Percentiles rank a stretch among this genome's conserved stretches.
These are phyloP conservation scores for Itoplectis maculator DNA, from an alignment of 2,888 invertebrate genomes.

Conservation along the genomic window DNA sequence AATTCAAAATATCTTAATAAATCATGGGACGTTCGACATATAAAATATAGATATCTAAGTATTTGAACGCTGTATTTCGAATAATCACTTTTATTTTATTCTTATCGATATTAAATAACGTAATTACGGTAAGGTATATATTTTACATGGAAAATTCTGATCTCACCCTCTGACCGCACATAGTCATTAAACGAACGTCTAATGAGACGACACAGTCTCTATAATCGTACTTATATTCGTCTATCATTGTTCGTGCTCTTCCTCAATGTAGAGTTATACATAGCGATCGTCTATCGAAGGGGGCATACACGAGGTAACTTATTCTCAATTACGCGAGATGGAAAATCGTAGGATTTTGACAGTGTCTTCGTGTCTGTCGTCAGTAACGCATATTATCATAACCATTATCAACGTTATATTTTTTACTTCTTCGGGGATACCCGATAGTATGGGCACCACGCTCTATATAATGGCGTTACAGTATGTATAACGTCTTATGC, in stretches of 20 bases:
- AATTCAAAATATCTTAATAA: not conserved
- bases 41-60: not conserved
- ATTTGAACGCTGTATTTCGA: constrained; percentile 68
- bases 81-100: constrained; percentile 83
- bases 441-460: constrained; percentile 26
- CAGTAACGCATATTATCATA: constrained; percentile 21
- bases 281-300: constrained; percentile 54
- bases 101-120: constrained; percentile 84
- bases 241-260: constrained; percentile 21
- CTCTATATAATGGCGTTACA: constrained; percentile 49
- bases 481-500: constrained; percentile 55
- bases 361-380: constrained; percentile 34
- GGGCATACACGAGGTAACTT: constrained; percentile 57
- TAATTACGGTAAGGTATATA: constrained; percentile 83
- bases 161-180: constrained; percentile 74
- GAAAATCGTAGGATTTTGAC: constrained; percentile 53
- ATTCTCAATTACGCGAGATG: constrained; percentile 56
- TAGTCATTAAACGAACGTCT: constrained; percentile 67
- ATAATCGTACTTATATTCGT: constrained; percentile 30
- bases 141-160: constrained; percentile 83
- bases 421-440: constrained; percentile 13
- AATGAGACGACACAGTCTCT: constrained; percentile 39
- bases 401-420: constrained; percentile 7
- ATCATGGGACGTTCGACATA: not conserved
- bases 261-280: constrained; percentile 55